Conservation (phyloP, 2,888 invertebrate genomes). For the Aphidius colemani region DNA sequence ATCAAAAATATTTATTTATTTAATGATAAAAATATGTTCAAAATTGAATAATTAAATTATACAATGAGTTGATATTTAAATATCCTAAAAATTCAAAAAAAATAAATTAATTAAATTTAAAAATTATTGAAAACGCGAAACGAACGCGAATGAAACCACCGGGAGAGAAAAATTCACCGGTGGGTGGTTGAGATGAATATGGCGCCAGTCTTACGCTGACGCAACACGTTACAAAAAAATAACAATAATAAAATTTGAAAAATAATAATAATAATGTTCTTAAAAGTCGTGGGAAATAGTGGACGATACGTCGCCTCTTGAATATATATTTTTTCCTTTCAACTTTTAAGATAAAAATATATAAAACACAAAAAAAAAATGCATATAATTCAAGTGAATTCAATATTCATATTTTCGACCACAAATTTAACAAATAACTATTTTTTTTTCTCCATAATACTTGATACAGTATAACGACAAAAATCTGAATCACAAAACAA, state of each 20-base stretch:
- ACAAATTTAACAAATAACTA: background rate
- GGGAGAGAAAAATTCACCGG: constrained; percentile 11
- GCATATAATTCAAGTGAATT: background rate
- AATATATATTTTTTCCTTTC: background rate
- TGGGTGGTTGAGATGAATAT: constrained; percentile 43
- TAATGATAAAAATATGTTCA: no score
- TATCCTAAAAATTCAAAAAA: no score
- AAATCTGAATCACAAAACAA: constrained; percentile 24
- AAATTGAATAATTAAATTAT: no score
- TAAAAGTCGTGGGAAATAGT: background rate
- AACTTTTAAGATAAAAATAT: background rate
- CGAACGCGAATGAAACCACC: constrained; percentile 23
- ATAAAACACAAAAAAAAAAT: no score
- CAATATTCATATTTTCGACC: background rate
- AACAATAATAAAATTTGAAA: background rate
- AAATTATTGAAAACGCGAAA: constrained; percentile 7
- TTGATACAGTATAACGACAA: background rate
- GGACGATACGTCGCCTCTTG: background rate
- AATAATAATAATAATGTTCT: background rate
- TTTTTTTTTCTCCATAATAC: background rate
- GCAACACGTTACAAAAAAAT: constrained; percentile 46
- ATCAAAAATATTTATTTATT: no score
- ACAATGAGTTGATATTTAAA: no score
- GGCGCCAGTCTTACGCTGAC: constrained; percentile 53
- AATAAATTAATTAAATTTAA: no score